These are phyloP conservation scores for Paraplagusia blochii DNA, from an alignment of 2,113 vertebrate species.

Conservation along the genomic window DNA sequence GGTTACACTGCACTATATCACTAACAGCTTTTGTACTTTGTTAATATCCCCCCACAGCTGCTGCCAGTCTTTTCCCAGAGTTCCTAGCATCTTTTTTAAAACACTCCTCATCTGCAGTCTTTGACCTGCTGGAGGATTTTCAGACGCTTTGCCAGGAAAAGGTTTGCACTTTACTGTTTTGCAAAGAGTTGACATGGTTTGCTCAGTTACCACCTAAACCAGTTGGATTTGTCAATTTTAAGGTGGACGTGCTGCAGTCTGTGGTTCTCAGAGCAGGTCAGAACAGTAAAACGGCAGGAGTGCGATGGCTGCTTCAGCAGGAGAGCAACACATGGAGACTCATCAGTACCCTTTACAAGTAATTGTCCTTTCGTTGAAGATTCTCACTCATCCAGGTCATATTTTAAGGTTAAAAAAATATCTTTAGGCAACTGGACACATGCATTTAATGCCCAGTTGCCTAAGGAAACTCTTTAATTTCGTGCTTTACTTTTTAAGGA, in stretches of 20 bases:
- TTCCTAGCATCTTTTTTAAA: constrained; percentile 87
- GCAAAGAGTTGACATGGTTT: not conserved
- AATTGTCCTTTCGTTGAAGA: not conserved
- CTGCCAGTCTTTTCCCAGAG: constrained; percentile 88
- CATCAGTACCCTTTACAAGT: constrained; percentile 91
- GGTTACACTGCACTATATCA: too few relatives aligned
- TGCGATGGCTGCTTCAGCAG: constrained; percentile 94
- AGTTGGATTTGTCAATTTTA: not conserved
- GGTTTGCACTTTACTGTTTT: constrained; percentile 32
- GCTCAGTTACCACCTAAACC: not conserved
- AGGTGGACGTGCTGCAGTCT: constrained; percentile 88
- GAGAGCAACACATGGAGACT: constrained; percentile 95
- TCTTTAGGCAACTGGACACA: too few relatives aligned
- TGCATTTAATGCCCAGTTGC: too few relatives aligned
- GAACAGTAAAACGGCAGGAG: constrained; percentile 91
- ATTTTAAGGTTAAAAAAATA: too few relatives aligned
- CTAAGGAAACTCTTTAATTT: too few relatives aligned
- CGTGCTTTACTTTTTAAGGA: too few relatives aligned
- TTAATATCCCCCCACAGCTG: constrained; percentile 73
- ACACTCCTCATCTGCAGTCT: constrained; percentile 88
- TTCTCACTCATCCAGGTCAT: too few relatives aligned
- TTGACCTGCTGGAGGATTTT: constrained; percentile 91
- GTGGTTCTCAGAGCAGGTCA: constrained; percentile 88
- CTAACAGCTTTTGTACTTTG: not conserved
- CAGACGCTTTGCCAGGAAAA: constrained; percentile 86